Conservation (phyloP, 1,140 invertebrate genomes). For the Dendroctonus valens region DNA sequence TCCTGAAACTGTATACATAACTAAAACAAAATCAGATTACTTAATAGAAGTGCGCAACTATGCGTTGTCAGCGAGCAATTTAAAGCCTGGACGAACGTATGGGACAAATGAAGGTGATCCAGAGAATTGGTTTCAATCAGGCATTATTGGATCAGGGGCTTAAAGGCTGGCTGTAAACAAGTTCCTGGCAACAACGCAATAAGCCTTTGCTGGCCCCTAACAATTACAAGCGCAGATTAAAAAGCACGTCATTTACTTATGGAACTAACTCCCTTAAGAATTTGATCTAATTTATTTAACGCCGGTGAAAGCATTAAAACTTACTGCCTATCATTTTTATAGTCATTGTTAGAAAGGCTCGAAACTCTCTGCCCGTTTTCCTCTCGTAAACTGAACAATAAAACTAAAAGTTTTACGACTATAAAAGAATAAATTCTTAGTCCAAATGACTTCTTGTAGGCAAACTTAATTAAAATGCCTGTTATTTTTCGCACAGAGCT, state of each 20-base stretch:
- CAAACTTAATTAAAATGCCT: constrained; percentile 6
- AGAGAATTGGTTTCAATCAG: constrained; percentile 20
- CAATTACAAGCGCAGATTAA: too few relatives aligned
- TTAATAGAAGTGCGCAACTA: too few relatives aligned
- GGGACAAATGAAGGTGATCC: constrained; percentile 15
- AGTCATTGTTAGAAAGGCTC: not conserved
- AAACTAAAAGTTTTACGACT: constrained; percentile 6
- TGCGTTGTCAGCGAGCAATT: constrained; percentile 5
- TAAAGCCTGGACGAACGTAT: not conserved
- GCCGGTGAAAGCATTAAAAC: too few relatives aligned
- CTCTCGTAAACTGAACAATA: constrained; percentile 3
- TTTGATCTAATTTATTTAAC: too few relatives aligned
- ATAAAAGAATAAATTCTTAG: not conserved
- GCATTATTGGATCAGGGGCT: constrained; percentile 14
- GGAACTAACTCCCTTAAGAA: too few relatives aligned
- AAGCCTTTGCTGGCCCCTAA: too few relatives aligned
- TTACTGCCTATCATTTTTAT: too few relatives aligned
- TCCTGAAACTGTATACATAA: too few relatives aligned
- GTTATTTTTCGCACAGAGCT: not conserved
- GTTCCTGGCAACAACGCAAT: not conserved
- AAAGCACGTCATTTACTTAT: too few relatives aligned
- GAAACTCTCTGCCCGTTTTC: not conserved
- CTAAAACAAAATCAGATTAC: too few relatives aligned
- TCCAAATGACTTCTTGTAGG: not conserved
- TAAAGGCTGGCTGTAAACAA: constrained; percentile 5